Percentiles rank a stretch among this genome's conserved stretches.
These are phyloP conservation scores for Oscheius sp. DNA, from an alignment of 2,888 invertebrate genomes.

Conservation along the genomic window DNA sequence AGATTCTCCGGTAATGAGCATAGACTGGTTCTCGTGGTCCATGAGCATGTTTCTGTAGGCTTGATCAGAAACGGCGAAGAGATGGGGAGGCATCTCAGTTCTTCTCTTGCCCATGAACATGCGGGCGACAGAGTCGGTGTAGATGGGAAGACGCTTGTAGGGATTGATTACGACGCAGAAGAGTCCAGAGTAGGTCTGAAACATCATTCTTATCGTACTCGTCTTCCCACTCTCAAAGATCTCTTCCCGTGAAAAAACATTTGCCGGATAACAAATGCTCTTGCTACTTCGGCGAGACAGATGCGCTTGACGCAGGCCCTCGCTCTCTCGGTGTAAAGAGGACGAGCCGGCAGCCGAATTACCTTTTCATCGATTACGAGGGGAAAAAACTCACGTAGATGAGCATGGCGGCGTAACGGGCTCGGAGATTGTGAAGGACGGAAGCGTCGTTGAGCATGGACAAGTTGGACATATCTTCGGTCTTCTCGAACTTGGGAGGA, in stretches of 20 bases:
- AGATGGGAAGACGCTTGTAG: conserved; percentile 72
- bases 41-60: conserved; percentile 82
- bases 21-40: conserved; percentile 82
- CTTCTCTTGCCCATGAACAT: conserved; percentile 99
- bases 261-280: conserved; percentile 28
- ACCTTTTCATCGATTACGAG: conserved; percentile 1
- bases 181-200: conserved; percentile 72
- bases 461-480: conserved; percentile 81
- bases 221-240: neutral
- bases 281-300: conserved; percentile 20
- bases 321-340: conserved; percentile 5
- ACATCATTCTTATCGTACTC: neutral
- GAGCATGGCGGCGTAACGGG: conserved; percentile 95
- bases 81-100: conserved; percentile 99
- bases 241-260: conserved; percentile 22
- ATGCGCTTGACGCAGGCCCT: conserved; percentile 28
- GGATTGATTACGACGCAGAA: conserved; percentile 73
- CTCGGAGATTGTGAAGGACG: conserved; percentile 96
- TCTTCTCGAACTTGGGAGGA: conserved; percentile 98
- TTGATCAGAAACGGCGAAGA: conserved; percentile 99
- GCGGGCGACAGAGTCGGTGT: conserved; percentile 68
- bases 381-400: conserved; percentile 75
- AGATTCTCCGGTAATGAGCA: conserved; percentile 96
- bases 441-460: conserved; percentile 99
- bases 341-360: conserved; percentile 4